These are phyloP conservation scores for Girardinus metallicus DNA, from an alignment of 2,797 vertebrate species.

Conservation along the genomic window DNA sequence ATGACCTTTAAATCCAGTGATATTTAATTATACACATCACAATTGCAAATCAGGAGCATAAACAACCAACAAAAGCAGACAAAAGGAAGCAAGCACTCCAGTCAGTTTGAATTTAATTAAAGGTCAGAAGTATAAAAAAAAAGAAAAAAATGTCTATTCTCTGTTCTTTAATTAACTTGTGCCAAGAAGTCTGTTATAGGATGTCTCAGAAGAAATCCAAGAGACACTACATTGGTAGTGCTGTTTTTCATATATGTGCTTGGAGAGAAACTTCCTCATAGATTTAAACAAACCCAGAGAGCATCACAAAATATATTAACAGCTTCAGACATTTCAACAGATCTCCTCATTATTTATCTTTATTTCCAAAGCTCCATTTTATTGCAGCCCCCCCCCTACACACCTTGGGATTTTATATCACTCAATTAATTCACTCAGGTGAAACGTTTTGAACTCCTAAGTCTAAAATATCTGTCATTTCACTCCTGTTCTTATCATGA, in stretches of 20 bases:
- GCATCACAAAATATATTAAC: background rate
- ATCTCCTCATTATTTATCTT: background rate
- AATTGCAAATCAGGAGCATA: background rate
- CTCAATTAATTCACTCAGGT: background rate
- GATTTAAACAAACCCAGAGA: background rate
- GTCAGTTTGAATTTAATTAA: background rate
- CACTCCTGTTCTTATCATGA: background rate
- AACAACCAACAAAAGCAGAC: background rate
- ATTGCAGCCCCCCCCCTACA: background rate
- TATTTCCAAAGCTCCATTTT: background rate
- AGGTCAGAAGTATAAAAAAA: background rate
- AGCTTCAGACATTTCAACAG: background rate
- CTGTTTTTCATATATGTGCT: background rate
- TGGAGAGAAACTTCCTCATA: background rate
- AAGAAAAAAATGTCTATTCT: background rate
- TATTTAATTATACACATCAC: background rate
- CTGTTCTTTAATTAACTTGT: background rate
- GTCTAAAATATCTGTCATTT: background rate
- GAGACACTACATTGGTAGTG: background rate
- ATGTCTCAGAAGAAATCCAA: background rate
- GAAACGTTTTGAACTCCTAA: background rate
- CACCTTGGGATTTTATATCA: background rate
- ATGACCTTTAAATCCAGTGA: background rate
- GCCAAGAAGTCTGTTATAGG: background rate
- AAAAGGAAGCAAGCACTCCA: background rate